A percentile compares a stretch with the other conserved stretches of the same genome.
phyloP scores from a whole-genome alignment of 2,113 vertebrate genomes.

The Anhinga anhinga region DNA sequence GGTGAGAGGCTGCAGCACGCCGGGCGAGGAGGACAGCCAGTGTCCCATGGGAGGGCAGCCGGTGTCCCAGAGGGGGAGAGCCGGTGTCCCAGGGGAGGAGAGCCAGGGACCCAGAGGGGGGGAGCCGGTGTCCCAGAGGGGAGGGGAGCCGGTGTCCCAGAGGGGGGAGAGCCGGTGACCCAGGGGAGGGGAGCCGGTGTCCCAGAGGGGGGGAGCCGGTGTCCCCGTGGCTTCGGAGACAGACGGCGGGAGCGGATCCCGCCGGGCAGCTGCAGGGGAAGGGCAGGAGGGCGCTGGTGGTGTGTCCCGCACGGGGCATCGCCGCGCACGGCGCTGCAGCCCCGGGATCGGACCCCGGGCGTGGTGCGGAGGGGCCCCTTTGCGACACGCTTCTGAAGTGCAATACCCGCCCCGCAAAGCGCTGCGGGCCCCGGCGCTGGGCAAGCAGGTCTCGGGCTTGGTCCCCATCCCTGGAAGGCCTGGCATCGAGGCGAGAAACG shows the following conservation, averaged over 20 bases:
- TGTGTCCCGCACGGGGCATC: fast-evolving
- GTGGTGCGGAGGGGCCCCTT: not conserved
- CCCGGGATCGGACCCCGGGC: not conserved
- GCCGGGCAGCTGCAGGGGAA: not conserved
- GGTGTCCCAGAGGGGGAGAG: no score
- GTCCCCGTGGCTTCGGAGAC: not conserved
- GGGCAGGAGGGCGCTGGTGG: not conserved
- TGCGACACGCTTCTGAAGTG: not conserved
- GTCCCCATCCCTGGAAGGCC: not conserved
- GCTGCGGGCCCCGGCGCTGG: not conserved
- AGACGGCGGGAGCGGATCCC: not conserved
- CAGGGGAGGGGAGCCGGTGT: no score
- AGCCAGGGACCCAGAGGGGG: not conserved
- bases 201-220: no score
- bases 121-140: no score
- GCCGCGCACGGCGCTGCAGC: fast-evolving
- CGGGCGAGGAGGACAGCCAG: not conserved
- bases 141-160: no score
- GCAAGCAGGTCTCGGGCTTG: not conserved
- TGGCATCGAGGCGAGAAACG: no score
- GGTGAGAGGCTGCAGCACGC: not conserved
- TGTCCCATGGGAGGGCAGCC: no score
- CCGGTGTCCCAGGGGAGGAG: not conserved
- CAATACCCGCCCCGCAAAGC: no score
- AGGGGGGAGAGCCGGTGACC: not conserved